These are phyloP conservation scores for Melanotaenia pygmaea DNA, from an alignment of 2,797 vertebrate genomes.

Conservation along the genomic window DNA sequence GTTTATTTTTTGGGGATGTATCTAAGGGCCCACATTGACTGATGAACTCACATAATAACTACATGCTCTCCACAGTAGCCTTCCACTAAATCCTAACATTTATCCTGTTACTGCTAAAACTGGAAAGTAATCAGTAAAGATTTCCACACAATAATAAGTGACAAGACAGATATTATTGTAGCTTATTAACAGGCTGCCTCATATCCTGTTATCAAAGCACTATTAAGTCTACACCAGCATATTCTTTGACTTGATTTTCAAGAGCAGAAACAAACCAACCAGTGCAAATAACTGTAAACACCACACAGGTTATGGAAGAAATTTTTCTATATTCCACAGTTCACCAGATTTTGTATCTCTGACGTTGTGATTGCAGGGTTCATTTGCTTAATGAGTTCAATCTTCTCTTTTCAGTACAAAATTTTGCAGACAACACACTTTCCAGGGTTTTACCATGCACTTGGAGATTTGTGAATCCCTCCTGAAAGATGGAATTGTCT, in stretches of 20 bases:
- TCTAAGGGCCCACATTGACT: not conserved
- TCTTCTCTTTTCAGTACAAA: conserved; percentile 46
- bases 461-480: conserved; percentile 60
- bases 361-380: conserved; percentile 64
- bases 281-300: conserved; percentile 42
- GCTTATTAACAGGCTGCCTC: not conserved
- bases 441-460: conserved; percentile 64
- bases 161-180: not conserved
- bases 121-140: not conserved
- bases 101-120: not conserved
- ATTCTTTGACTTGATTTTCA: conserved; percentile 15
- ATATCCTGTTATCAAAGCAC: conserved; percentile 18
- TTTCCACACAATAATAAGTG: not conserved
- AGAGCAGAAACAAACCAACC: conserved; percentile 35
- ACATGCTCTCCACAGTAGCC: not conserved
- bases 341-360: conserved; percentile 56
- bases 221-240: conserved; percentile 6
- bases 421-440: conserved; percentile 74
- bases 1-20: not conserved
- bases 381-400: conserved; percentile 47
- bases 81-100: not conserved
- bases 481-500: conserved; percentile 66
- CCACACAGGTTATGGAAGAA: conserved; percentile 15
- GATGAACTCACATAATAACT: not conserved
- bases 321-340: conserved; percentile 39